Conservation (phyloP, 2,797 vertebrate genomes). For the Rhinatrema bivittatum region DNA sequence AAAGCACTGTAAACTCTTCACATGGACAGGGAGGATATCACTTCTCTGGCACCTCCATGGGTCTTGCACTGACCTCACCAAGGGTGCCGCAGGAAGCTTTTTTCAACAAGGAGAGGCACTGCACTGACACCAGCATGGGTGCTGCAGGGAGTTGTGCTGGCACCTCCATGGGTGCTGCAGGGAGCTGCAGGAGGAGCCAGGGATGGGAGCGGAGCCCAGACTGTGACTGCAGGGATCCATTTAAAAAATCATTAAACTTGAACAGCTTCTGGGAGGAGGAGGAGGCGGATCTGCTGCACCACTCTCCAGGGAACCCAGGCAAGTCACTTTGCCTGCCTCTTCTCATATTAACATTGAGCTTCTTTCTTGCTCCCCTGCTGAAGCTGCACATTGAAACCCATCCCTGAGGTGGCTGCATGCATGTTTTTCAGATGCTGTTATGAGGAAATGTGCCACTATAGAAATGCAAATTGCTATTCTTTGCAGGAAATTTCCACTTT, state of each 20-base stretch:
- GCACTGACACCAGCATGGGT: accelerated
- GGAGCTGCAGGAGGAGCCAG: not conserved
- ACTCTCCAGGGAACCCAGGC: not conserved
- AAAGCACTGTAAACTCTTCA: not conserved
- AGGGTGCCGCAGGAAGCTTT: too few species aligned
- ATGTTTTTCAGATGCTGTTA: not conserved
- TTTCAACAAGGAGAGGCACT: not conserved
- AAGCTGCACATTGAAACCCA: too few species aligned
- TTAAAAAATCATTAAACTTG: too few species aligned
- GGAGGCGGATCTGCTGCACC: too few species aligned
- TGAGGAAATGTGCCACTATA: not conserved
- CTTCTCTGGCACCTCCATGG: too few species aligned
- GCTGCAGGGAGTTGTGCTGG: accelerated
- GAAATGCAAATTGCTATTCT: too few species aligned
- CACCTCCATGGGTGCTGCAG: too few species aligned
- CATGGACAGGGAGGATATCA: not conserved
- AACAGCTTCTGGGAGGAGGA: too few species aligned
- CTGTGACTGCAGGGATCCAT: not conserved
- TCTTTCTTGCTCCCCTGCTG: not conserved
- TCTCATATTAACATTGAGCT: too few species aligned
- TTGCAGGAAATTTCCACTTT: too few species aligned
- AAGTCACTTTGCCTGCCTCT: not conserved
- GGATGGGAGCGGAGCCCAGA: not conserved
- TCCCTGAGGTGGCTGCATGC: too few species aligned
- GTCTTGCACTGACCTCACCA: too few species aligned